Evolutionary conservation across 2,113 vertebrate genomes (phyloP).

Genomic region (Hydropotes inermis): DNA sequence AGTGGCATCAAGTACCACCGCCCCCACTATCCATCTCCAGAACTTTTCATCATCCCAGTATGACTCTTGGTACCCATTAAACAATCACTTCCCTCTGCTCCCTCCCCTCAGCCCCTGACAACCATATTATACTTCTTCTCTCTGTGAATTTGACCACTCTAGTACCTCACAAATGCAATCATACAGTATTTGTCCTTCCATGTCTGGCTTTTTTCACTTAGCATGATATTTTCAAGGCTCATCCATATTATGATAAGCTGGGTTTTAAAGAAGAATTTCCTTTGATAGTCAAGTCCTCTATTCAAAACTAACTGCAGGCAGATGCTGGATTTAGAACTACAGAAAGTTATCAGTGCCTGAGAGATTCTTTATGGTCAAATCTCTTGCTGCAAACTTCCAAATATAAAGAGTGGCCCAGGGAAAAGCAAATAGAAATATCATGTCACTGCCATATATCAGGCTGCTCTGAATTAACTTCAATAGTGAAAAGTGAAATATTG

Average conservation of each 20-base stretch:
- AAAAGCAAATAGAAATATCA: constrained; percentile 29
- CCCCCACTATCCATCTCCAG: background rate
- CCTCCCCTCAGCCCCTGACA: background rate
- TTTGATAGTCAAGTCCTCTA: constrained; percentile 26
- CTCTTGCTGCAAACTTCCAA: constrained; percentile 28
- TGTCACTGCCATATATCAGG: background rate
- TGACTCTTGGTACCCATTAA: background rate
- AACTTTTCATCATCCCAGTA: background rate
- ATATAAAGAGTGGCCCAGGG: constrained; percentile 20
- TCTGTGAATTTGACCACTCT: background rate
- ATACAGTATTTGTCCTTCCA: background rate
- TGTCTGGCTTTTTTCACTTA: background rate
- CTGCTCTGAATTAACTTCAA: constrained; percentile 37
- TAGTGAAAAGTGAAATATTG: constrained; percentile 21
- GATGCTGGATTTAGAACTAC: constrained; percentile 32
- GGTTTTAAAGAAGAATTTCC: constrained; percentile 42
- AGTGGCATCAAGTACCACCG: background rate
- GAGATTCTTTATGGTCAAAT: background rate
- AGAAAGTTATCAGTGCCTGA: background rate
- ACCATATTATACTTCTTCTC: background rate
- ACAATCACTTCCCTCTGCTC: background rate
- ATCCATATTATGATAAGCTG: background rate
- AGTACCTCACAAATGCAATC: background rate
- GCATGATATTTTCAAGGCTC: background rate
- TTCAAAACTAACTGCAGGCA: constrained; percentile 12